These are phyloP conservation scores for Aradus depressus DNA, from an alignment of 2,888 invertebrate genomes.

Conservation along the genomic window DNA sequence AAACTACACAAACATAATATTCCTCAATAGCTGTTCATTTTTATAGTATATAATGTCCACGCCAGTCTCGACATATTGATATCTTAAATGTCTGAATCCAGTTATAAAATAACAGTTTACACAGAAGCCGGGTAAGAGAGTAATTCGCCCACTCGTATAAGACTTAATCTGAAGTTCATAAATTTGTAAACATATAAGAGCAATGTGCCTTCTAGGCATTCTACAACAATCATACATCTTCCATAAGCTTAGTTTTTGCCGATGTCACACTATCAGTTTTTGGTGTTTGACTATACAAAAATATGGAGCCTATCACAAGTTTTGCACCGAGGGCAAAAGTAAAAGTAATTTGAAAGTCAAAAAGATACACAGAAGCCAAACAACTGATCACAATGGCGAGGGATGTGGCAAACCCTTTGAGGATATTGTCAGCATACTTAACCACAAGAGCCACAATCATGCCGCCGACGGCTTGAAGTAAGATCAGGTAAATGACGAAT, in stretches of 20 bases:
- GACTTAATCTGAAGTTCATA: too few species aligned
- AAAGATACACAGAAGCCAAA: conserved; percentile 83
- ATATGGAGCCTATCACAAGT: conserved; percentile 88
- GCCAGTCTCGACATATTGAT: too few species aligned
- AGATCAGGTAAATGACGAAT: conserved; percentile 78
- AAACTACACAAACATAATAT: too few species aligned
- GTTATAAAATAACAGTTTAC: too few species aligned
- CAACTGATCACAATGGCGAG: conserved; percentile 93
- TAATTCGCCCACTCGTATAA: too few species aligned
- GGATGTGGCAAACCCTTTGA: conserved; percentile 97
- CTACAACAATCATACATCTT: conserved; percentile 11
- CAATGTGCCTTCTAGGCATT: too few species aligned
- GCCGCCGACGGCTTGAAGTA: conserved; percentile 78
- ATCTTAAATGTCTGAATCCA: too few species aligned
- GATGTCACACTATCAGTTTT: conserved; percentile 2
- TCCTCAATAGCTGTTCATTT: too few species aligned
- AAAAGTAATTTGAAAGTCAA: conserved; percentile 74
- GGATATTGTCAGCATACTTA: conserved; percentile 98
- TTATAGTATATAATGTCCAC: too few species aligned
- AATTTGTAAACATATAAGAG: too few species aligned
- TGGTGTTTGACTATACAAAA: conserved; percentile 78
- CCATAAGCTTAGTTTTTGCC: background rate
- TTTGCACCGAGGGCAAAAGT: conserved; percentile 76
- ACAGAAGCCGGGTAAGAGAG: too few species aligned
- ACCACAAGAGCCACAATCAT: conserved; percentile 95